Conservation (phyloP, 2,113 vertebrate genomes). For the Rhadina sibilatrix region DNA sequence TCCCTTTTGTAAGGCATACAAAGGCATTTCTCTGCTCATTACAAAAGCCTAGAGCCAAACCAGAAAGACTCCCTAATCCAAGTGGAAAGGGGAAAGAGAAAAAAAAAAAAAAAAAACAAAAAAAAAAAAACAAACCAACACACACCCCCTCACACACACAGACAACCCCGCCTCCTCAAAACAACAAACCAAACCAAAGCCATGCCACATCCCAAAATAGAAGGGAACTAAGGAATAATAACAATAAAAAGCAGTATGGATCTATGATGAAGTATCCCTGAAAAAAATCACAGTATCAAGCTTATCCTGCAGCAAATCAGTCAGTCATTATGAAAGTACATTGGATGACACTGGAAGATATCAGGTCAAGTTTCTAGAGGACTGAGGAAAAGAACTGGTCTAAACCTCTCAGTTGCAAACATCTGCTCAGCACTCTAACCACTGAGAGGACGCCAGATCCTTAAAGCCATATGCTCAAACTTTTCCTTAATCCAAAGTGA, state of each 20-base stretch:
- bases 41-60: neutral
- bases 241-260: neutral
- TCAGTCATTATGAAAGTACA: neutral
- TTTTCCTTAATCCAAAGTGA: slow-evolving; percentile 32
- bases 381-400: neutral
- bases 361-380: neutral
- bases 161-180: neutral
- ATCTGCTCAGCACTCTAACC: neutral
- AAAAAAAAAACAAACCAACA: neutral
- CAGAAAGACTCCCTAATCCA: neutral
- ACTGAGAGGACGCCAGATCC: neutral
- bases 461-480: slow-evolving; percentile 26
- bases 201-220: neutral
- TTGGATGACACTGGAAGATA: neutral
- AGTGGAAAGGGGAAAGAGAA: neutral
- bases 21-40: slow-evolving; percentile 1
- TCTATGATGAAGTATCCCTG: neutral
- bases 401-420: neutral
- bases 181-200: neutral
- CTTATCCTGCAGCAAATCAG: neutral
- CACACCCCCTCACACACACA: rapidly evolving
- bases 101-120: neutral
- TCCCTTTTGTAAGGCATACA: slow-evolving; percentile 10
- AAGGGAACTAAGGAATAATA: neutral
- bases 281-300: neutral